These are phyloP conservation scores for Megastigmus dorsalis DNA, from an alignment of 2,888 invertebrate genomes.

Conservation along the genomic window DNA sequence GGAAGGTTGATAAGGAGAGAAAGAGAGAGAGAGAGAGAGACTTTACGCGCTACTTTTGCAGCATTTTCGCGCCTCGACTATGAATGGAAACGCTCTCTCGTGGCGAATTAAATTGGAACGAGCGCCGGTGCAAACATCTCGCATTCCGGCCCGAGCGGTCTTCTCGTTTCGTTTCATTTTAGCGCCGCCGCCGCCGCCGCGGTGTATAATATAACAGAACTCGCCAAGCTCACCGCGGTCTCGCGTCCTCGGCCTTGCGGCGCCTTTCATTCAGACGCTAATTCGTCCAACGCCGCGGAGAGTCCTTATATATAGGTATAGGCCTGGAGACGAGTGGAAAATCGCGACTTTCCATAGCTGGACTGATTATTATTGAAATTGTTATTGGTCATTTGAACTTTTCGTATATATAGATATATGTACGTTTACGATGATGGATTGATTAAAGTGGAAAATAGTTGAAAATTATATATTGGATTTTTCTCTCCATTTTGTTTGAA, in stretches of 20 bases:
- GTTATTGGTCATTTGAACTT: no score
- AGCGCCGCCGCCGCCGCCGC: background rate
- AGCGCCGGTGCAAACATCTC: constrained; percentile 1
- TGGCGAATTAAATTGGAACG: constrained; percentile 26
- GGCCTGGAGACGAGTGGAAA: no score
- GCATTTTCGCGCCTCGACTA: constrained; percentile 23
- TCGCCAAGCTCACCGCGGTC: background rate
- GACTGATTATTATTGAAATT: no score
- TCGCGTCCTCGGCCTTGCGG: constrained; percentile 42
- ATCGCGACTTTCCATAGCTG: background rate
- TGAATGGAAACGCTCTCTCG: constrained; percentile 23
- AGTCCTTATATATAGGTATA: background rate
- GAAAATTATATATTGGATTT: no score
- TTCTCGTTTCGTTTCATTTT: no score
- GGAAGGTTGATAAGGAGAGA: background rate
- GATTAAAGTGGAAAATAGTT: no score
- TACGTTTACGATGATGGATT: no score
- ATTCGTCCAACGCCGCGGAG: background rate
- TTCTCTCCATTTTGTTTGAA: no score
- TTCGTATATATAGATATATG: no score
- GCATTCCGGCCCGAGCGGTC: no score
- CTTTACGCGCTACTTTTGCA: constrained; percentile 30
- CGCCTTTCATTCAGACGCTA: constrained; percentile 40
- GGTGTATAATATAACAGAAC: background rate
- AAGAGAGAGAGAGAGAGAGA: background rate